Percentiles rank a stretch among this genome's conserved stretches.
Conservation (phyloP, 2,797 vertebrate species). For the Anniella stebbinsi region DNA sequence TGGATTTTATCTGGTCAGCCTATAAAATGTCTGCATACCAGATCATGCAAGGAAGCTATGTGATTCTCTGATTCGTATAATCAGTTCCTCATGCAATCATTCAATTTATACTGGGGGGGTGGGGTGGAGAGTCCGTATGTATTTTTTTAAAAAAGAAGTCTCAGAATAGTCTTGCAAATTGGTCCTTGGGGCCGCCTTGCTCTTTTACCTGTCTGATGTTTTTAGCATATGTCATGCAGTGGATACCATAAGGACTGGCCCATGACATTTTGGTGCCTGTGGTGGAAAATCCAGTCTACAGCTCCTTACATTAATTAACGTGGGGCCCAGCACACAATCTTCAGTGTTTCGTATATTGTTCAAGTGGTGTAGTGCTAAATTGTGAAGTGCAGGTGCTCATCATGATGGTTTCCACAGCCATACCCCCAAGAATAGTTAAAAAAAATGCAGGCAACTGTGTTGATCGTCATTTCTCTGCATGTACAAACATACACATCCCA, state of each 20-base stretch:
- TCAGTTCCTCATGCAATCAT: background rate
- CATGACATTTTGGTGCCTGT: background rate
- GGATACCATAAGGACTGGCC: background rate
- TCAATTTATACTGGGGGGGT: background rate
- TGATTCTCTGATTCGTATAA: background rate
- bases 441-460: too few species aligned
- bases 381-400: too few species aligned
- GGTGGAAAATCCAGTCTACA: background rate
- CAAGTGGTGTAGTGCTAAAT: too few species aligned
- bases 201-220: background rate
- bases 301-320: background rate
- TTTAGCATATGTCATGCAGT: background rate
- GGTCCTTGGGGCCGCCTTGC: background rate
- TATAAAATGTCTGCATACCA: background rate
- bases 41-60: background rate
- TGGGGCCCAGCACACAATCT: background rate
- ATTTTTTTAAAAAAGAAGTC: background rate
- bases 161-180: background rate
- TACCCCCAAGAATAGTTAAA: too few species aligned
- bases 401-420: too few species aligned
- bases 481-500: too few species aligned
- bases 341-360: background rate
- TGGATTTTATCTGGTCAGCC: too few species aligned
- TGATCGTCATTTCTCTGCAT: too few species aligned
- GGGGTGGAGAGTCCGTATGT: background rate